Percentiles rank a stretch among this genome's conserved stretches.
These are phyloP conservation scores for Drosophila neonasuta DNA, from an alignment of 2,888 invertebrate genomes.

Conservation along the genomic window DNA sequence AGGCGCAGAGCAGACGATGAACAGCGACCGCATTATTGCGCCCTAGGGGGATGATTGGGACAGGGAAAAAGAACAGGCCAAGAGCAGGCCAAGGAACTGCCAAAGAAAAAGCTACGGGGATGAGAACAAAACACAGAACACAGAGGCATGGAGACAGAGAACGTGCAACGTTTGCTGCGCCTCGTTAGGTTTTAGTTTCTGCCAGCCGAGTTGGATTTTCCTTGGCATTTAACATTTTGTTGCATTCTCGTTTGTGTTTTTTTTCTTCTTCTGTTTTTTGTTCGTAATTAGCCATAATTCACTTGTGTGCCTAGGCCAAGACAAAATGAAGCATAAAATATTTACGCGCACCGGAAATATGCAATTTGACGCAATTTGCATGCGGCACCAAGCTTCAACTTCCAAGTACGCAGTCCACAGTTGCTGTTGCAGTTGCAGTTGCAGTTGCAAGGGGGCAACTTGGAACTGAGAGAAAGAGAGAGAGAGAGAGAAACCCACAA, in stretches of 20 bases:
- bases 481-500: not conserved
- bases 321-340: conserved; percentile 76
- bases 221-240: conserved; percentile 13
- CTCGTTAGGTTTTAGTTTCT: conserved; percentile 40
- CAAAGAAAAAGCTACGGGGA: not conserved
- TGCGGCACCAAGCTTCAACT: conserved; percentile 47
- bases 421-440: not conserved
- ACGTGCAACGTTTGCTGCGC: conserved; percentile 22
- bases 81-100: not conserved
- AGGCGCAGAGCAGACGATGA: conserved; percentile 24
- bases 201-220: conserved; percentile 34
- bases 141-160: not conserved
- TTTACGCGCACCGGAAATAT: conserved; percentile 75
- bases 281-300: conserved; percentile 76
- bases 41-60: conserved; percentile 70
- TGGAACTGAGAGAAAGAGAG: not conserved
- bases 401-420: conserved; percentile 3
- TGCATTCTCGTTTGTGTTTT: conserved; percentile 35
- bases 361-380: conserved; percentile 77
- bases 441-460: not conserved
- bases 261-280: too few species aligned
- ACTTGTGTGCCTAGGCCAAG: conserved; percentile 65
- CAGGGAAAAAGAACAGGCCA: not conserved
- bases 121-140: not conserved
- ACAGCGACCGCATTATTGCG: conserved; percentile 71